Percentiles rank a stretch among this genome's conserved stretches.
phyloP scores from a whole-genome alignment of 2,888 invertebrate species.

The Camptogramma bilineatum region DNA sequence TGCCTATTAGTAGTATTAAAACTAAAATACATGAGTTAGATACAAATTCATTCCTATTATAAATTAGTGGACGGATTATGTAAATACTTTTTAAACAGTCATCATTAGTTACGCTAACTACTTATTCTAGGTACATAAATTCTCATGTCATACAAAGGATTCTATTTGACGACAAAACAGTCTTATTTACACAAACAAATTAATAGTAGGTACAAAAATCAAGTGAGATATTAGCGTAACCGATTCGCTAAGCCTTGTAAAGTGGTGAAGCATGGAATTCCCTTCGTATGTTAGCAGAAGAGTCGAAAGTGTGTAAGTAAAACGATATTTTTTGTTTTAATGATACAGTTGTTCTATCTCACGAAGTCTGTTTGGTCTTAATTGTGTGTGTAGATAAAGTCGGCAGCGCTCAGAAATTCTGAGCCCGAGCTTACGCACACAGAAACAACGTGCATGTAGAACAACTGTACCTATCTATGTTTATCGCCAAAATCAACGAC shows the following conservation, averaged over 20 bases:
- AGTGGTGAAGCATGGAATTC: background rate
- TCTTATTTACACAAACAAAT: constrained; percentile 20
- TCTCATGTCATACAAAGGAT: background rate
- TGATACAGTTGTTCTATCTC: no score
- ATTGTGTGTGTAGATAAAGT: no score
- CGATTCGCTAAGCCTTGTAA: no score
- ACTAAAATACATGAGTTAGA: constrained; percentile 39
- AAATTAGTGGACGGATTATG: constrained; percentile 49
- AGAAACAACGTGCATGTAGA: no score
- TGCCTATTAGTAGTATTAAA: constrained; percentile 35
- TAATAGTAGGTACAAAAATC: background rate
- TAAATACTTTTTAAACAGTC: constrained; percentile 18
- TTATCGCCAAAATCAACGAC: background rate
- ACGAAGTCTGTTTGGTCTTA: no score
- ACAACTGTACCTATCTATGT: background rate
- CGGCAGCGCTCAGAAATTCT: no score
- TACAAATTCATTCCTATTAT: constrained; percentile 37
- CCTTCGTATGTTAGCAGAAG: no score
- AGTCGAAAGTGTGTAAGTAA: no score
- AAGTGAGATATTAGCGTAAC: background rate
- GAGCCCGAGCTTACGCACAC: no score
- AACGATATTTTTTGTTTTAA: no score
- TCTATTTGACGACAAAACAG: constrained; percentile 14
- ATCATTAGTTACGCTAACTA: constrained; percentile 6
- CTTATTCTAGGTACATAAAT: constrained; percentile 14